Evolutionary conservation across 2,113 vertebrate genomes (phyloP).

Genomic region (Hassar affinis): DNA sequence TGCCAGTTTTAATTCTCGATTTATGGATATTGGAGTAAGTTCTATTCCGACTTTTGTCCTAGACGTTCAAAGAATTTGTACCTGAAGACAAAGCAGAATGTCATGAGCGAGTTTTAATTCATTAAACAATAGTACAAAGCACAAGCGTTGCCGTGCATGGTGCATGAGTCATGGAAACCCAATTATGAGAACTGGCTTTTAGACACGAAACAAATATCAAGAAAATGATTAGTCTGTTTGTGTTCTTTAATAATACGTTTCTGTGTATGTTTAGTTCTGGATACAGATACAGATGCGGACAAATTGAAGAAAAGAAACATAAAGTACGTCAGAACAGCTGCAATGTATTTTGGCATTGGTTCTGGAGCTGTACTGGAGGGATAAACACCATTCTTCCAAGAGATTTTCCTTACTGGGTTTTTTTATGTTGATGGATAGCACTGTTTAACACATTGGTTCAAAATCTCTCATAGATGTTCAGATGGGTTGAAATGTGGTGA

Average conservation of each 20-base stretch:
- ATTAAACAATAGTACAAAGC: conserved; percentile 1
- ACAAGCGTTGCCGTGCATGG: not conserved
- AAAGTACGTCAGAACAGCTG: not conserved
- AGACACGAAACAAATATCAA: not conserved
- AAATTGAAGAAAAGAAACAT: not conserved
- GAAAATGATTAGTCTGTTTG: not conserved
- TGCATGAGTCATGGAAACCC: conserved; percentile 14
- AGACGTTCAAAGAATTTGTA: not conserved
- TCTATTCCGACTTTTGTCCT: not conserved
- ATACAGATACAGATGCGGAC: no score
- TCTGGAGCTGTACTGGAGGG: not conserved
- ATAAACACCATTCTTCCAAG: not conserved
- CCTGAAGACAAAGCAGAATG: not conserved
- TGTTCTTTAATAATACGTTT: not conserved
- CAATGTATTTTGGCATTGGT: not conserved
- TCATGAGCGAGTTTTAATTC: not conserved
- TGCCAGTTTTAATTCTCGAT: not conserved
- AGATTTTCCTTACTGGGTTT: not conserved
- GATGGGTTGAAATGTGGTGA: not conserved
- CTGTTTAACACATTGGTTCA: not conserved
- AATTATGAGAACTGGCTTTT: not conserved
- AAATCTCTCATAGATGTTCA: not conserved
- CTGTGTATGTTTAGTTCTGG: conserved; percentile 1
- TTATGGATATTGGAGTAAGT: not conserved
- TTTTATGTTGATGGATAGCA: not conserved